Conservation (phyloP, 1,140 invertebrate species). For the Apis florea region DNA sequence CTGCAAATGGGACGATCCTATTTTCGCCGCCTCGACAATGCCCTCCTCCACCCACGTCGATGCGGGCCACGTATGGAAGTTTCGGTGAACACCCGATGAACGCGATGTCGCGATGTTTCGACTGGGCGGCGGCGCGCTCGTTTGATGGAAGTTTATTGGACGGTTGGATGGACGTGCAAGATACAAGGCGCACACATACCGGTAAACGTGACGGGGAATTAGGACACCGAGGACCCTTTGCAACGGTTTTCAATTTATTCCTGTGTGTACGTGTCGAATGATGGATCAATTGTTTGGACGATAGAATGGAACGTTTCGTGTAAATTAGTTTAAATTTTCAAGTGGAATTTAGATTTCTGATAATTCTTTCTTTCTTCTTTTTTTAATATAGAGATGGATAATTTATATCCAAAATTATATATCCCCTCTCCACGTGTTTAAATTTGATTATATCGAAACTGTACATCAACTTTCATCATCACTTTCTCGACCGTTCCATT, state of each 20-base stretch:
- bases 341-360: not conserved
- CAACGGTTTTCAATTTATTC: not conserved
- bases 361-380: not conserved
- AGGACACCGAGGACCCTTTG: not conserved
- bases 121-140: not conserved
- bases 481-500: not conserved
- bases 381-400: no score
- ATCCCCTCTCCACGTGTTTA: no score
- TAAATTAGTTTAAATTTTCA: not conserved
- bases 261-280: not conserved
- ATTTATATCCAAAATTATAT: no score
- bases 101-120: not conserved
- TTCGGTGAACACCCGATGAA: not conserved
- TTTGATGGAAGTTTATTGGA: conserved; percentile 8
- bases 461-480: no score
- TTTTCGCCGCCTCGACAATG: conserved; percentile 51
- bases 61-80: not conserved
- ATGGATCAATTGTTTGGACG: not conserved
- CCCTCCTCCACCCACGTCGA: not conserved
- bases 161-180: not conserved
- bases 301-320: not conserved
- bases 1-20: conserved; percentile 56
- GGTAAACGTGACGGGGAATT: not conserved
- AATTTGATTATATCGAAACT: no score
- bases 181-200: not conserved